Percentiles rank a stretch among this genome's conserved stretches.
These are phyloP conservation scores for Pomatorhinus ruficollis DNA, from an alignment of 2,113 vertebrate genomes.

Conservation along the genomic window DNA sequence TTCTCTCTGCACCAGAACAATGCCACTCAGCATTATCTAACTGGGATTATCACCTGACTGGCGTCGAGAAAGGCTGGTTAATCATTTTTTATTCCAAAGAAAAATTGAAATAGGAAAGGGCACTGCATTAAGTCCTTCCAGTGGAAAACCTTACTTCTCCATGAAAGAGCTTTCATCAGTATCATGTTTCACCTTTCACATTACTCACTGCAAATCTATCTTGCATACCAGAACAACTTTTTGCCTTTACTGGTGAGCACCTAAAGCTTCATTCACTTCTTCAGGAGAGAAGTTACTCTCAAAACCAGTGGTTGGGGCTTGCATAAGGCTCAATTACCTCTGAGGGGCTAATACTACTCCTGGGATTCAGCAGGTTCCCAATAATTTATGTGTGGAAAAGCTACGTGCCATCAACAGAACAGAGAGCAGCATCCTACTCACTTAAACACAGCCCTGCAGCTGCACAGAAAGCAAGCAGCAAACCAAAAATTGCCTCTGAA, in stretches of 20 bases:
- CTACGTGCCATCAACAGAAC: background rate
- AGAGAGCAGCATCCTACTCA: background rate
- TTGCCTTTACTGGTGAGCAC: background rate
- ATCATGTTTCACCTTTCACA: background rate
- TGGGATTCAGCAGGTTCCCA: background rate
- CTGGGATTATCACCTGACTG: background rate
- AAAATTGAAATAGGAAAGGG: background rate
- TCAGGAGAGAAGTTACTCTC: background rate
- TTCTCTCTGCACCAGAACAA: background rate
- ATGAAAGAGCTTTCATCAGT: background rate
- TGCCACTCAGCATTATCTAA: background rate
- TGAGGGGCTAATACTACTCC: background rate
- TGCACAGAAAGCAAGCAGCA: background rate
- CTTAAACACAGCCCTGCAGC: background rate
- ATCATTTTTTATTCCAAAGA: background rate
- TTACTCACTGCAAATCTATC: background rate
- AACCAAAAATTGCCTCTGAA: background rate
- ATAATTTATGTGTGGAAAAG: background rate
- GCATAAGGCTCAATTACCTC: background rate
- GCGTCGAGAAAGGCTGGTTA: background rate
- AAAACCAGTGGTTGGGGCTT: background rate
- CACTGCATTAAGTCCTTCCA: background rate
- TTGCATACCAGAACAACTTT: background rate
- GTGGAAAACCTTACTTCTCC: background rate
- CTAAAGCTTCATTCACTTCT: background rate